Conservation (phyloP, 2,888 invertebrate species). For the Masnerella sp. region DNA sequence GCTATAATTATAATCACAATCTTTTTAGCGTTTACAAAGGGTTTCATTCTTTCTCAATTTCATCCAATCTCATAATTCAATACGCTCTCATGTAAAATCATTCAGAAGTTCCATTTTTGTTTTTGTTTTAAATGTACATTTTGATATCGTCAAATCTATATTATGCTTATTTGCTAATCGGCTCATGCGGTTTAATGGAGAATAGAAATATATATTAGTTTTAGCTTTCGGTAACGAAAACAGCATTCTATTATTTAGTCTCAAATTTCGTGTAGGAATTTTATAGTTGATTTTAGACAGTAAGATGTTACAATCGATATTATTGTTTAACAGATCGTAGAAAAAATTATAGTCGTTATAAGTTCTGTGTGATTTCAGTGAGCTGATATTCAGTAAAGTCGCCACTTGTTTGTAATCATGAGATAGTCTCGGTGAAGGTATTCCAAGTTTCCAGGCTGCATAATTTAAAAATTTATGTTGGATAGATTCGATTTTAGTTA, state of each 20-base stretch:
- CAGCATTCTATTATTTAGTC: not conserved
- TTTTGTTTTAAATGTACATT: not conserved
- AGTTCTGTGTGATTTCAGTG: not conserved
- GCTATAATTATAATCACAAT: too few relatives aligned
- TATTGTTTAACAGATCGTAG: constrained; percentile 7
- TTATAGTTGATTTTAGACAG: not conserved
- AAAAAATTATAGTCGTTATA: not conserved
- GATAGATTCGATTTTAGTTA: not conserved
- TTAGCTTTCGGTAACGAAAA: not conserved
- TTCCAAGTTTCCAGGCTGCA: not conserved
- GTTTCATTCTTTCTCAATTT: too few relatives aligned
- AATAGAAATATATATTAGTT: not conserved
- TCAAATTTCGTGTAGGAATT: not conserved
- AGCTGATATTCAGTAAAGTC: not conserved
- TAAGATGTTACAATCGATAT: constrained; percentile 3
- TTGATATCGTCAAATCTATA: not conserved
- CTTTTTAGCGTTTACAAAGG: too few relatives aligned
- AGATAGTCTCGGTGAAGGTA: constrained; percentile 1
- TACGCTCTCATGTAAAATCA: not conserved
- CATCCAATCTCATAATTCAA: not conserved
- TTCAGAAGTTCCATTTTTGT: not conserved
- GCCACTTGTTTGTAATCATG: constrained; percentile 1
- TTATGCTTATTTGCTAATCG: not conserved
- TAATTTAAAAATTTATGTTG: not conserved
- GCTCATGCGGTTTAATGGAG: not conserved